Percentiles rank a stretch among this genome's conserved stretches.
Conservation (phyloP, 2,888 invertebrate genomes). For the Drosophila anomelani region DNA sequence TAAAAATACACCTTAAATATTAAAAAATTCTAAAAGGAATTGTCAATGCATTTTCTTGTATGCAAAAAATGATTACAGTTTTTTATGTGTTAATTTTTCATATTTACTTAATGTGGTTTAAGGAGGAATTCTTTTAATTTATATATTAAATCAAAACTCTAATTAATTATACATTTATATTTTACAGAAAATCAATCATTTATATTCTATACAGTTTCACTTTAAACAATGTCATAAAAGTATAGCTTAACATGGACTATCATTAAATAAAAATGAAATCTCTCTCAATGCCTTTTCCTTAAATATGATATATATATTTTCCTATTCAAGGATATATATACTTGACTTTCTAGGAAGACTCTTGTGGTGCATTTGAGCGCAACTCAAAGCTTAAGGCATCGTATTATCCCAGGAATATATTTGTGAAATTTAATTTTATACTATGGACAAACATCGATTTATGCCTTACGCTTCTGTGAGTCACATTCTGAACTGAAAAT, state of each 20-base stretch:
- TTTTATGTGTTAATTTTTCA: no score
- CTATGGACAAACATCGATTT: constrained; percentile 7
- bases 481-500: constrained; percentile 16
- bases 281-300: not conserved
- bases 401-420: constrained; percentile 11
- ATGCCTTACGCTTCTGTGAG: constrained; percentile 20
- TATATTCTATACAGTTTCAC: not conserved
- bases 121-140: no score
- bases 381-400: not conserved
- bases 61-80: no score
- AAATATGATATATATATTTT: not conserved
- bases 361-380: constrained; percentile 11
- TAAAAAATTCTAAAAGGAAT: no score
- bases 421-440: constrained; percentile 8
- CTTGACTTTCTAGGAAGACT: not conserved
- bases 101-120: no score
- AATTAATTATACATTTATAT: no score
- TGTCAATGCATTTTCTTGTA: no score
- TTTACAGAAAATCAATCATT: no score
- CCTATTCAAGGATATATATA: not conserved
- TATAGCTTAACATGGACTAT: not conserved
- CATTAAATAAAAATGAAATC: not conserved
- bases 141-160: no score
- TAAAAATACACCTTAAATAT: no score
- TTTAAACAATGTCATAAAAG: not conserved